Base-by-base conservation (phyloP, 2,113 vertebrate genomes). In the Zosterops borbonicus region DNA sequence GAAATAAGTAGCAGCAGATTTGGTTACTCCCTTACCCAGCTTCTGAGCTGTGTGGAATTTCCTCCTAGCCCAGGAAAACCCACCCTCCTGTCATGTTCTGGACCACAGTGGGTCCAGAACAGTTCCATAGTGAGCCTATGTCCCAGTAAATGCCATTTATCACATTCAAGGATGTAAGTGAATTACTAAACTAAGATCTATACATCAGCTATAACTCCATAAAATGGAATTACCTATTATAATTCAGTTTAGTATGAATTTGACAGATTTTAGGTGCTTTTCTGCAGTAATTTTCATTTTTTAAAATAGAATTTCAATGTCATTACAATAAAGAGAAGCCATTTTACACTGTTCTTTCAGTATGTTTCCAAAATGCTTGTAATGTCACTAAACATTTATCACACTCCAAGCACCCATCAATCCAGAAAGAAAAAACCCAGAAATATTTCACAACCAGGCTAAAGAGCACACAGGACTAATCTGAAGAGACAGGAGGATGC, bases 1-100 rank as follows among this genome's bases (percentile, higher is more conserved):
- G 70, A 83, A 91, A 89, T 46, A 23, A 92, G 58, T 5, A 85
- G 23, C 33, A 86, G 64, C n/a, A 81, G 46, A 89, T 89, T 59
- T 74, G 52, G 33, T 78, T 77, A 42, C 71, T 42, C 63, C 55
- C 50, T 77, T 42, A 10, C 1, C 20, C 68, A n/a, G 55, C 28
- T 74, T 39, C 73, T 47, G 73, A 70, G 47, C 68, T 84, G 39
- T 6, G 12, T 21, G 53, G 56, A 83, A 84, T 59, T 68, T 56
- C 59, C 59, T 62, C 31, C 39, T 14, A 89, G 35, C 33, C 73
- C 14, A 77, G 64, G 29, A 83, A 42, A 80, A 80, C 2, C 11
- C 22, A 49, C 53, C 53, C 46, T 65, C 59, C 44, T 68, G 59
- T 39, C 56, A 42, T 1, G 20, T 7, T 31, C 55, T 58, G 55